Conservation (phyloP, 1,140 invertebrate species). For the Lordiphosa mommai region DNA sequence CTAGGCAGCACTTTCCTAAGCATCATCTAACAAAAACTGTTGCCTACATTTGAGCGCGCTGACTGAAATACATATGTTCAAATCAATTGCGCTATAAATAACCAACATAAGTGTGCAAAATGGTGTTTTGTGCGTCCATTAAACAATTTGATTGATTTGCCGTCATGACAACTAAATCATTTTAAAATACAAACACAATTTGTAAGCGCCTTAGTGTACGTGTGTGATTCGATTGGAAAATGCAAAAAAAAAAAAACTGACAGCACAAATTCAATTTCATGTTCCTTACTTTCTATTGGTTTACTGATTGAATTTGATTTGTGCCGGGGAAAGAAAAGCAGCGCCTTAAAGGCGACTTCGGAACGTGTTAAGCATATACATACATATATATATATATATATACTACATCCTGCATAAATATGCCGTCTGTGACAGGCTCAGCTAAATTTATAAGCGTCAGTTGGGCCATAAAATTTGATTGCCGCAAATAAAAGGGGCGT, state of each 20-base stretch:
- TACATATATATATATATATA: neutral
- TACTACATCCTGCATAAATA: slow-evolving; percentile 16
- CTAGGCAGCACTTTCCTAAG: neutral
- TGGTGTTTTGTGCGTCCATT: slow-evolving; percentile 6
- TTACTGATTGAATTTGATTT: slow-evolving; percentile 46
- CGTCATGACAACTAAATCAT: slow-evolving; percentile 42
- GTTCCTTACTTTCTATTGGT: neutral
- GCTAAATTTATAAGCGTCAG: slow-evolving; percentile 50
- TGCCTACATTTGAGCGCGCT: neutral
- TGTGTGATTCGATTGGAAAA: slow-evolving; percentile 30
- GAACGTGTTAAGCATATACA: slow-evolving; percentile 45
- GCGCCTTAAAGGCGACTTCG: slow-evolving; percentile 17
- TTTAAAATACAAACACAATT: slow-evolving; percentile 48
- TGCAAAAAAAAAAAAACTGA: slow-evolving; percentile 29
- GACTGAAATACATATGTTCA: neutral
- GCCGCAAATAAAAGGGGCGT: slow-evolving; percentile 36
- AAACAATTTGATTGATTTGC: slow-evolving; percentile 41
- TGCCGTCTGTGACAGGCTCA: slow-evolving; percentile 33
- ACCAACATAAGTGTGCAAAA: neutral
- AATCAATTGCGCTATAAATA: neutral
- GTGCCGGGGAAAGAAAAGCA: slow-evolving; percentile 1
- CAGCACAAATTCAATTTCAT: slow-evolving; percentile 47
- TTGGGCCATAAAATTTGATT: slow-evolving; percentile 57
- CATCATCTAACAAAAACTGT: neutral
- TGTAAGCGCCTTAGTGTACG: slow-evolving; percentile 22